phyloP scores from a whole-genome alignment of 2,113 vertebrate genomes.

The Chloropsis hardwickii region DNA sequence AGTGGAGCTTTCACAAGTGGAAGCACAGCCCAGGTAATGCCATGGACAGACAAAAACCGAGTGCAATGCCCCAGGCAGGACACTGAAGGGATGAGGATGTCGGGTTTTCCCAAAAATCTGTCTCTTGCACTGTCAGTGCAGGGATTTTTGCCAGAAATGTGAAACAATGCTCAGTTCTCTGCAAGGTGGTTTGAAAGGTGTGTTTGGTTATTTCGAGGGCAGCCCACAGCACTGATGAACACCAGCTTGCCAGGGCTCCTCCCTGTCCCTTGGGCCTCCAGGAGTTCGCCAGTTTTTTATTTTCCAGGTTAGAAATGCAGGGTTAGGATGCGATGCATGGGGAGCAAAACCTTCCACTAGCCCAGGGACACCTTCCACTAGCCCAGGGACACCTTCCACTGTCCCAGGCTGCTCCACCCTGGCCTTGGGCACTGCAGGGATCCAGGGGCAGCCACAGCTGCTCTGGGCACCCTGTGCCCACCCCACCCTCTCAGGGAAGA shows the following conservation, averaged over 20 bases:
- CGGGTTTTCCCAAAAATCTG: background rate
- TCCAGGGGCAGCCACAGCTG: background rate
- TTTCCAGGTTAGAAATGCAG: background rate
- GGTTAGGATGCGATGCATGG: no score
- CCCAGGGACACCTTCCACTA: background rate
- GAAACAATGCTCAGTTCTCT: background rate
- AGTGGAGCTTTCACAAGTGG: background rate
- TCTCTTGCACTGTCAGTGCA: no score
- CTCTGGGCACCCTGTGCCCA: background rate
- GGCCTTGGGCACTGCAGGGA: background rate
- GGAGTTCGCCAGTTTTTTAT: background rate
- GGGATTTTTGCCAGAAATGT: background rate
- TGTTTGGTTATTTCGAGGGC: background rate
- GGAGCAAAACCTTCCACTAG: no score
- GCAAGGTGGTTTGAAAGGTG: background rate
- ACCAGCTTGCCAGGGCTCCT: background rate
- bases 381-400: background rate
- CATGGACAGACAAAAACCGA: rapidly evolving
- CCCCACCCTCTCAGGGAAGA: background rate
- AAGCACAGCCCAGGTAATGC: rapidly evolving
- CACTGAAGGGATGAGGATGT: background rate
- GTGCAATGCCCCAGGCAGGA: background rate
- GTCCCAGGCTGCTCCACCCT: background rate
- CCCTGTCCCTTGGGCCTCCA: background rate
- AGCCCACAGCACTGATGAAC: background rate